phyloP scores from a whole-genome alignment of 2,797 vertebrate genomes.

The Telmatherina bonti region DNA sequence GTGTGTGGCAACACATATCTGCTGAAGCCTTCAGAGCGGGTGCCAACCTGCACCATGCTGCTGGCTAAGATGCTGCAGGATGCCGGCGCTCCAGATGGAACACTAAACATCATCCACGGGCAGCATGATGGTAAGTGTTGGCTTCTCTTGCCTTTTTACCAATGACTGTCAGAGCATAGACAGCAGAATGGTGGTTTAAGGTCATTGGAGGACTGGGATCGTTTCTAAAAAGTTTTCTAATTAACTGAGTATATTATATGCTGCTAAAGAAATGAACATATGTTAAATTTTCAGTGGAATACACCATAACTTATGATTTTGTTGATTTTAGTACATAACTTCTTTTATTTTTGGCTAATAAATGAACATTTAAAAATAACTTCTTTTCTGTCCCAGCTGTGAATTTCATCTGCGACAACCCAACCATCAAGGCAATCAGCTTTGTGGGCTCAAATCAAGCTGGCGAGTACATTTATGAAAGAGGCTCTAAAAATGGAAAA shows the following conservation, averaged over 20 bases:
- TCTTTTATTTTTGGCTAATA: background rate
- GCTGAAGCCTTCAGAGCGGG: conserved; percentile 95
- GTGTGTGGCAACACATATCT: conserved; percentile 96
- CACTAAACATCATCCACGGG: conserved; percentile 94
- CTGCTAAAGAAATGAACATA: too few relatives aligned
- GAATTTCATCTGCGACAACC: conserved; percentile 96
- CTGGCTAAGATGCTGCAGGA: conserved; percentile 94
- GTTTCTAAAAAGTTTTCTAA: too few relatives aligned
- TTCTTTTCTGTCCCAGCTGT: conserved; percentile 85
- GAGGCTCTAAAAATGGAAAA: conserved; percentile 94
- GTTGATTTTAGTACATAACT: too few relatives aligned
- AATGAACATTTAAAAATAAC: background rate
- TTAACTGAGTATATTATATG: too few relatives aligned
- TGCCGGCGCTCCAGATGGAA: conserved; percentile 93
- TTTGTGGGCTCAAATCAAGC: conserved; percentile 98
- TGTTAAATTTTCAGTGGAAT: too few relatives aligned
- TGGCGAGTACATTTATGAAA: conserved; percentile 96
- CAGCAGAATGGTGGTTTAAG: background rate
- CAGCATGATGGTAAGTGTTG: conserved; percentile 88
- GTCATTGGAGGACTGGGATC: background rate
- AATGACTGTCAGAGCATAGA: background rate
- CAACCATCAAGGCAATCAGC: conserved; percentile 94
- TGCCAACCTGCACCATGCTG: conserved; percentile 93
- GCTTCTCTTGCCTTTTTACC: background rate
- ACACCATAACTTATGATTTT: too few relatives aligned